Base-by-base conservation (phyloP, 2,888 invertebrate species). In the Brachyopa scutellaris region DNA sequence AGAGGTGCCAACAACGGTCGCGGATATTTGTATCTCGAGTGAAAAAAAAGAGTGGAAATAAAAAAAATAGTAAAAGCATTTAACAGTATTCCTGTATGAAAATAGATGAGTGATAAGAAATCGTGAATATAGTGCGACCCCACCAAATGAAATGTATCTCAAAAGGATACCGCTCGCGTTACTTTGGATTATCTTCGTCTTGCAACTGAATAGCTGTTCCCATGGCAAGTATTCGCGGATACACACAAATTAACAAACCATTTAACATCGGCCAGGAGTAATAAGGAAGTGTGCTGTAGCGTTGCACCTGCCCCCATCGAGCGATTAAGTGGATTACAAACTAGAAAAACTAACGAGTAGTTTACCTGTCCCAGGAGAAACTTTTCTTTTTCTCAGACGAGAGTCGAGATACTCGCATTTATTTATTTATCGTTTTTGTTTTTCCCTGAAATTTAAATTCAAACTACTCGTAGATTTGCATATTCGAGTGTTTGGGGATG, bases 301-400 rank as follows among this genome's bases (percentile, higher is more conserved):
- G 53, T 40, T 77, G 45, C 77, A 77, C 77, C 70, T 77, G 70
- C 62, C 57, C 8, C 69, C 53, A 6, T 40, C 7, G 45, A 49
- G 23, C 82, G 77, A 82, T 82, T 82, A 82, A 72, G 53, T 72
- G 66, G 70, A 82, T 82, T 82, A 82, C 45, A 61, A 53, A 77
- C 53, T 82, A 49, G 73, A 47, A 66, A 64, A 59, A 78, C 21
- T 31, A 47, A 23, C 36, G 33, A n/a, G n/a, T n/a, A n/a, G n/a
- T n/a, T 31, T 29, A 8, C 13, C 9, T 15, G 40, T 66, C 66
- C 69, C 59, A 55, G 57, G 80, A 51, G 80, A 80, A 80, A 76
- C 64, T 80, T 57, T 21, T 47, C 5, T 29, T 23, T 11, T 31
- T 45, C 42, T 31, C 36, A 38, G 31, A 49, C 49, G 38, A 64